These are phyloP conservation scores for Podilymbus podiceps DNA, from an alignment of 2,113 vertebrate species.

Conservation along the genomic window DNA sequence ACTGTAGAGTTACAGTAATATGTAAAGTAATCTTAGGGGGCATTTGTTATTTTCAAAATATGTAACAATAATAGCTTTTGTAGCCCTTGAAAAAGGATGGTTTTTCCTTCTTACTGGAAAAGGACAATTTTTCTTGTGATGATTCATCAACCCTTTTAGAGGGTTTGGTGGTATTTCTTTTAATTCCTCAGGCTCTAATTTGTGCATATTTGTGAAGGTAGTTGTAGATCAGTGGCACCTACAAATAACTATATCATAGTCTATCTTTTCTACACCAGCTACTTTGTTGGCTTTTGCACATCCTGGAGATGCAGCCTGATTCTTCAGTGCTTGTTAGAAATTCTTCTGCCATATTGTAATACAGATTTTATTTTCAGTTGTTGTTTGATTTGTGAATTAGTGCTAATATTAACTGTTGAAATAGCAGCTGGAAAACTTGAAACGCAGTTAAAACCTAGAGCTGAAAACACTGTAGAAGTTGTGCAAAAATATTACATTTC, in stretches of 20 bases:
- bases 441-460: neutral
- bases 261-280: neutral
- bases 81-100: neutral
- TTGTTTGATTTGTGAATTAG: neutral
- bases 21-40: neutral
- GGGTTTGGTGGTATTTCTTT: neutral
- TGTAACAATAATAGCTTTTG: fast-evolving
- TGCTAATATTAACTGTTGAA: neutral
- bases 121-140: neutral
- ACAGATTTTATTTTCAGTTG: neutral
- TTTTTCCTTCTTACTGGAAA: neutral
- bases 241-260: neutral
- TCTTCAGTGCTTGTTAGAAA: neutral
- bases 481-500: neutral
- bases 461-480: neutral
- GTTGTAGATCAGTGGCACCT: neutral
- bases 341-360: neutral
- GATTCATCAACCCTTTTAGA: neutral
- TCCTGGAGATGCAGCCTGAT: neutral
- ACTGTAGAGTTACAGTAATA: neutral
- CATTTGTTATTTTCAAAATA: neutral
- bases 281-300: neutral
- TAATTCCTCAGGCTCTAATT: neutral
- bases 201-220: neutral
- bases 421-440: neutral